Evolutionary conservation across 2,888 invertebrate species (phyloP), one percentile per base, ranked within the genome.

Genomic region (Steromphala cineraria): DNA sequence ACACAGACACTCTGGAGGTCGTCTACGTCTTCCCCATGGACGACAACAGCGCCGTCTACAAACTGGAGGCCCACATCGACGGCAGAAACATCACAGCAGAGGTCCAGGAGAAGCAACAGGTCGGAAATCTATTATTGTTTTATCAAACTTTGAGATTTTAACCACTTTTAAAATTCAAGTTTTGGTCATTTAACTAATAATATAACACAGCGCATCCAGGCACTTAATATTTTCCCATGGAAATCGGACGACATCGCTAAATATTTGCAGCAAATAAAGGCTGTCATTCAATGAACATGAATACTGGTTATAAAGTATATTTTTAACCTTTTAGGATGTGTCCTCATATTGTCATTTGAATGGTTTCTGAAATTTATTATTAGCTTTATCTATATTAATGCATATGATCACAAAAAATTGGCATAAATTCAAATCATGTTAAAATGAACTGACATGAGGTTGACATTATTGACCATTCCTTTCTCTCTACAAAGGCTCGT

Each of bases 1-100:
- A 78, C n/a, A 78, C 83, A 40, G 80, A 46, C 46, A 46, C 86
- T 5, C 78, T 84, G 13, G 89, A 88, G 74, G 85, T 84, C 19
- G 76, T 83, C 55, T 89, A 87, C 75, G 81, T 84, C 15, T 89
- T 89, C 77, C 89, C 89, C 0, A 77, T 89, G 75, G 89, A 89
- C 55, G 84, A 86, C 15, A 75, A 82, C 36, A 85, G 86, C 77
- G 84, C 84, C 4, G 86, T 88, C 0, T 89, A 88, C 79, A 84
- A 85, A 15, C 86, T 89, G 67, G 84, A 87, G 67, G 87, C 87
- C 17, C 78, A 84, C 21, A 83, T 88, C 28, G 85, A 86, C 75
- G 86, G 84, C 8, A 78, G 81, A 19, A 80, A 74, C 10, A 84
- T 88, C 7, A 55, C 86, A 19, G 88, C 85, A n/a, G 86, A 87